These are phyloP conservation scores for Archaeoteleia sp. DNA, from an alignment of 2,888 invertebrate genomes.

Conservation along the genomic window DNA sequence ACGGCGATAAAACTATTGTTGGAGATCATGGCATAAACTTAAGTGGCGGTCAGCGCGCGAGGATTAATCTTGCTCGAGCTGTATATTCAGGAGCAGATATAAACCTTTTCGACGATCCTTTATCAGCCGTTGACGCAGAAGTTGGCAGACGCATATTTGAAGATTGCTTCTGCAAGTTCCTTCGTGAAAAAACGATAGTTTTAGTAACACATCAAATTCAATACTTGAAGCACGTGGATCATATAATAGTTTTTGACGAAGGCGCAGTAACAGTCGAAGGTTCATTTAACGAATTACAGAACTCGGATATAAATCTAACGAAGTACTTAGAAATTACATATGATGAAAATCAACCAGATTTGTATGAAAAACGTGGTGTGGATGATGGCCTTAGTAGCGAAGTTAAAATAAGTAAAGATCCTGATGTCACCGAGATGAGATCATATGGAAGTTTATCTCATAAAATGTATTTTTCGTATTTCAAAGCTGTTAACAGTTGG, in stretches of 20 bases:
- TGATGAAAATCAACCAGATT: not conserved
- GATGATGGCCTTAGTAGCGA: constrained; percentile 4
- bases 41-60: constrained; percentile 90
- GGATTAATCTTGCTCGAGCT: constrained; percentile 82
- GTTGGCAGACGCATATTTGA: constrained; percentile 82
- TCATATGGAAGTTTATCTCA: constrained; percentile 54
- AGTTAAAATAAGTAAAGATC: constrained; percentile 6
- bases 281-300: constrained; percentile 78
- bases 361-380: not conserved
- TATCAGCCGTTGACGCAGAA: constrained; percentile 84
- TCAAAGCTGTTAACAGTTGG: constrained; percentile 64
- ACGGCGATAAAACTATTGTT: constrained; percentile 85
- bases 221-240: constrained; percentile 82
- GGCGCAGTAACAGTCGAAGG: constrained; percentile 79
- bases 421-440: constrained; percentile 43
- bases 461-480: constrained; percentile 62
- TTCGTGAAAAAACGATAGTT: constrained; percentile 51
- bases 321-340: constrained; percentile 74
- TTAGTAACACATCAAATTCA: constrained; percentile 82
- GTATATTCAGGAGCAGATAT: constrained; percentile 84
- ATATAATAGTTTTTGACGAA: constrained; percentile 76
- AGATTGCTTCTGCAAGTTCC: constrained; percentile 50
- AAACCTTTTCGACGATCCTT: constrained; percentile 84
- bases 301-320: constrained; percentile 79
- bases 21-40: constrained; percentile 89